Evolutionary conservation across 2,797 vertebrate species (phyloP).

Genomic region (Amphiprion clarkii): DNA sequence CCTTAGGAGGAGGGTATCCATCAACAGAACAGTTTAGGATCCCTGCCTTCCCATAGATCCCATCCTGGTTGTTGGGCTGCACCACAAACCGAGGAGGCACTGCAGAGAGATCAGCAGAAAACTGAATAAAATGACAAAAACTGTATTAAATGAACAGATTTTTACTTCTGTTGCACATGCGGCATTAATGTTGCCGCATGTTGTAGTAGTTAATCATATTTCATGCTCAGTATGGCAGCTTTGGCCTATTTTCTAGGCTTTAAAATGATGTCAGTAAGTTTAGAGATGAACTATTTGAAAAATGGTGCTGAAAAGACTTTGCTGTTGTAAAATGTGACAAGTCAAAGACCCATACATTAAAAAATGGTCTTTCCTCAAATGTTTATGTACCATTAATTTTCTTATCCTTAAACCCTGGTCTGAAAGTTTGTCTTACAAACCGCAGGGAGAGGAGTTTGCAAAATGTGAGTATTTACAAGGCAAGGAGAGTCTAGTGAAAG

Average conservation of each 20-base stretch:
- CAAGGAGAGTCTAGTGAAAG: neutral
- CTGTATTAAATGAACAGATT: neutral
- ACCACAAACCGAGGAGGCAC: slow-evolving; percentile 98
- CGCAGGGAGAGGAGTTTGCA: neutral
- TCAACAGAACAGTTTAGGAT: slow-evolving; percentile 98
- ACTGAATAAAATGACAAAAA: neutral
- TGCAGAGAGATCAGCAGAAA: slow-evolving; percentile 55
- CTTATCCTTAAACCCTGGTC: too few species aligned
- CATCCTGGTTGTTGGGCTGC: slow-evolving; percentile 98
- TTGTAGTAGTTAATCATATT: neutral
- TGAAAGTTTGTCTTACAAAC: neutral
- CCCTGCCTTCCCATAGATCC: slow-evolving; percentile 96
- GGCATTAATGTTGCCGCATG: neutral
- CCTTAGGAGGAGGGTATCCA: slow-evolving; percentile 97
- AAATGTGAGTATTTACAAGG: neutral
- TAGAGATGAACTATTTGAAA: neutral
- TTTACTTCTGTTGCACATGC: neutral
- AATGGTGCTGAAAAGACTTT: neutral
- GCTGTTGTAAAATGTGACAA: neutral
- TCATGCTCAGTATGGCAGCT: neutral
- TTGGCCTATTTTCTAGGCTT: neutral
- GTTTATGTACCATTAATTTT: too few species aligned
- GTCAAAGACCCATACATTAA: neutral
- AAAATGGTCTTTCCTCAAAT: neutral
- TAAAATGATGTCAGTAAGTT: neutral